Evolutionary conservation across 1,140 invertebrate genomes (phyloP).

Genomic region (Sipha flava): DNA sequence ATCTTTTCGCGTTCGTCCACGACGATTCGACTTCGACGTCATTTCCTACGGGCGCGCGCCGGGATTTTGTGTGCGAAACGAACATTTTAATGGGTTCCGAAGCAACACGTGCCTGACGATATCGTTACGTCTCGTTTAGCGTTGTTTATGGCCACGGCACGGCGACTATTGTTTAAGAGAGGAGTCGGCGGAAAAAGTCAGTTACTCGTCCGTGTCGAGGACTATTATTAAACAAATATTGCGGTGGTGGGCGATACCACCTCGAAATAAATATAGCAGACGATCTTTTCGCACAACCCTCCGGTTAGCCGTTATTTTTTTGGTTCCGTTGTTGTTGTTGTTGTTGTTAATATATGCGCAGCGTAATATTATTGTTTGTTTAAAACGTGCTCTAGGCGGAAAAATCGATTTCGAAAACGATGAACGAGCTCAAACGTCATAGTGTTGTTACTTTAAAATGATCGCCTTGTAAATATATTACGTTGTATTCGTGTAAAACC

Average conservation of each 20-base stretch:
- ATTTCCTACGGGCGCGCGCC: background rate
- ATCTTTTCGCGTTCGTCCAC: too few species aligned
- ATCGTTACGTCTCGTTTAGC: background rate
- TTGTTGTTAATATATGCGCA: background rate
- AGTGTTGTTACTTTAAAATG: too few species aligned
- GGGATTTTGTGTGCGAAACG: background rate
- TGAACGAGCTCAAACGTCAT: background rate
- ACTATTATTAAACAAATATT: too few species aligned
- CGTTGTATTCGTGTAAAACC: too few species aligned
- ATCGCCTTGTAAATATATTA: too few species aligned
- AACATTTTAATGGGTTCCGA: slow-evolving; percentile 1
- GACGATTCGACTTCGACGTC: too few species aligned
- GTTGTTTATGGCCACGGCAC: too few species aligned
- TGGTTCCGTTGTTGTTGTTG: background rate
- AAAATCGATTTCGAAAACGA: background rate
- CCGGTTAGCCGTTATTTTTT: background rate
- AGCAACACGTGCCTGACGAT: slow-evolving; percentile 11
- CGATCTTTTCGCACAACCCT: background rate
- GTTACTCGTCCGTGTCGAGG: too few species aligned
- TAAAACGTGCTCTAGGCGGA: too few species aligned
- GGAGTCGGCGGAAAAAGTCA: too few species aligned
- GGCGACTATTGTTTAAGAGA: too few species aligned
- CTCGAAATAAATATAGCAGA: background rate
- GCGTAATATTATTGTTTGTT: background rate
- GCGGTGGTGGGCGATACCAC: too few species aligned